Conservation (phyloP, 2,797 vertebrate species). For the Danio tinwini region DNA sequence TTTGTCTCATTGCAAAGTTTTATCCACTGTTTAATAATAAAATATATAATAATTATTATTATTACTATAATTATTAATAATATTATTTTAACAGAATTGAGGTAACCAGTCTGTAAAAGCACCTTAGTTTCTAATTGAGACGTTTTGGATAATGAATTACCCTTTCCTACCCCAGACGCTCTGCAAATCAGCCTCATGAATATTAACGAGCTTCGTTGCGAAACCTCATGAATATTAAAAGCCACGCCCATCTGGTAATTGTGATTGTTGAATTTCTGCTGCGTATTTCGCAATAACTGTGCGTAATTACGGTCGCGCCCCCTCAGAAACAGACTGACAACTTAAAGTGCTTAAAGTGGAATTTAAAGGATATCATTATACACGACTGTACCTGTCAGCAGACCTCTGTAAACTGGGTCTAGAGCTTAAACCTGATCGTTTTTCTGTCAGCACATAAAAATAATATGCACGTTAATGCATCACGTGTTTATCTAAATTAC, state of each 20-base stretch:
- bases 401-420: constrained; percentile 7
- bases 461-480: background rate
- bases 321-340: constrained; percentile 26
- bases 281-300: constrained; percentile 47
- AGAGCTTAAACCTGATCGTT: constrained; percentile 30
- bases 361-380: constrained; percentile 50
- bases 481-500: background rate
- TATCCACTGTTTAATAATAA: too few species aligned
- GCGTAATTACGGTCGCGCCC: constrained; percentile 38
- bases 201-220: constrained; percentile 7
- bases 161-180: background rate
- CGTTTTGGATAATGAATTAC: too few species aligned
- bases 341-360: constrained; percentile 36
- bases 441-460: constrained; percentile 21
- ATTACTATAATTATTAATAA: too few species aligned
- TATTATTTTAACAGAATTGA: too few species aligned
- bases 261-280: background rate
- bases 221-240: constrained; percentile 1
- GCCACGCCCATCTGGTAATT: background rate
- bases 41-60: too few species aligned
- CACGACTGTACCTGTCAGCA: constrained; percentile 34
- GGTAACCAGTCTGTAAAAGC: too few species aligned
- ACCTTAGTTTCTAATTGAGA: too few species aligned
- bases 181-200: background rate
- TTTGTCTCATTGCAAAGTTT: too few species aligned